Conservation (phyloP, 2,888 invertebrate genomes). For the Beris morrisii region DNA sequence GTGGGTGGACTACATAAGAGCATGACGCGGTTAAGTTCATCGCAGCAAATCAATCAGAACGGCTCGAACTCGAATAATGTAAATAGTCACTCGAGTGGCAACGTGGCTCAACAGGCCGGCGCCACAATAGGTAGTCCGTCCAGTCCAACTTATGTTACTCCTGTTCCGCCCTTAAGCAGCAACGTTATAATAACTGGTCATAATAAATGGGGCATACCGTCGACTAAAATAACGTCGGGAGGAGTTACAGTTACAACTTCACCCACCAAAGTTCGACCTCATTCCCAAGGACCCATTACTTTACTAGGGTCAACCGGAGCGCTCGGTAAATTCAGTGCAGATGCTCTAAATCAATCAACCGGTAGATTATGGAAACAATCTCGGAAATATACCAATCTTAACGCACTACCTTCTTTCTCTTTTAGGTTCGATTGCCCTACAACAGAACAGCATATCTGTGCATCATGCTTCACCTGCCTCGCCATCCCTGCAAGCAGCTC, state of each 20-base stretch:
- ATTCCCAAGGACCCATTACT: slow-evolving; percentile 61
- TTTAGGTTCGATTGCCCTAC: slow-evolving; percentile 52
- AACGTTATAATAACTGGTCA: slow-evolving; percentile 59
- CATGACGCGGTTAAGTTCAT: slow-evolving; percentile 78
- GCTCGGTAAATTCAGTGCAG: slow-evolving; percentile 53
- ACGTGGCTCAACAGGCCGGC: slow-evolving; percentile 49
- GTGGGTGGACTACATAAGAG: slow-evolving; percentile 80
- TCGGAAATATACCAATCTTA: neutral
- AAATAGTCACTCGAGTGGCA: slow-evolving; percentile 49
- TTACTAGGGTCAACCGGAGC: slow-evolving; percentile 54
- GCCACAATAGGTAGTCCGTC: slow-evolving; percentile 43
- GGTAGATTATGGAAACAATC: slow-evolving; percentile 39
- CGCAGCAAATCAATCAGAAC: slow-evolving; percentile 71
- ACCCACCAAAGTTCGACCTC: slow-evolving; percentile 58
- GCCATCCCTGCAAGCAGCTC: slow-evolving; percentile 45
- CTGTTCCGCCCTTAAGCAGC: slow-evolving; percentile 56
- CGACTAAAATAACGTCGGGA: slow-evolving; percentile 57
- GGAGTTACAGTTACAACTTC: slow-evolving; percentile 69
- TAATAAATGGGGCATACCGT: slow-evolving; percentile 59
- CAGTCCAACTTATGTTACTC: slow-evolving; percentile 52
- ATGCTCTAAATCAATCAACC: slow-evolving; percentile 56
- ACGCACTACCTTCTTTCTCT: neutral
- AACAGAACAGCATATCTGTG: slow-evolving; percentile 54
- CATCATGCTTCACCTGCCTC: slow-evolving; percentile 55
- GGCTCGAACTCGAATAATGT: slow-evolving; percentile 49